Evolutionary conservation across 2,113 vertebrate species (phyloP).

Genomic region (Emydura subglobosa): DNA sequence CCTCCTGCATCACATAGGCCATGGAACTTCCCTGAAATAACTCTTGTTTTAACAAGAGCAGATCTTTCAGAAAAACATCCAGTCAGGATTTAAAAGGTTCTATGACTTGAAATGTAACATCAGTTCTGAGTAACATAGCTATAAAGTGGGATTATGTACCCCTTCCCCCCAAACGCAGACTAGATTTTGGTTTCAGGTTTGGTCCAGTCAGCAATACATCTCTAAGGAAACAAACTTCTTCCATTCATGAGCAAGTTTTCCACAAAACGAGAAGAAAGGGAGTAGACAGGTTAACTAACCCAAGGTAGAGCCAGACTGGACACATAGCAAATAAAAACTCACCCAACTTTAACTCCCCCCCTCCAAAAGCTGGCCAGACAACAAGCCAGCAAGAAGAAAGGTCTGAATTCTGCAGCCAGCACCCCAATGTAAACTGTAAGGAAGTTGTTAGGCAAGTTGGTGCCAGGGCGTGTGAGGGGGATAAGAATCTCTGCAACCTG

Average conservation of each 20-base stretch:
- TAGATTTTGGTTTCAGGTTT: background rate
- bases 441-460: background rate
- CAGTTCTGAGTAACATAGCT: background rate
- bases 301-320: background rate
- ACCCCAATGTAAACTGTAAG: accelerated
- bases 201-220: accelerated
- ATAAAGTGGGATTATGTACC: background rate
- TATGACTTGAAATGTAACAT: background rate
- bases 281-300: background rate
- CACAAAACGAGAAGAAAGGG: background rate
- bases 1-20: background rate
- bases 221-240: background rate
- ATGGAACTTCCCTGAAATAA: background rate
- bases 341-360: too few relatives aligned
- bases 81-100: background rate
- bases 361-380: background rate
- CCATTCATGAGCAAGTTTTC: background rate
- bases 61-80: background rate
- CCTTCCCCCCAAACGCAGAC: background rate
- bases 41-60: background rate
- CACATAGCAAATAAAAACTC: background rate
- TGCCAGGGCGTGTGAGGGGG: background rate
- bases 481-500: background rate
- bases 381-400: background rate
- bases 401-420: background rate